Evolutionary conservation across 2,797 vertebrate genomes (phyloP), one percentile per base, ranked within the genome.

Genomic region (Onychomys arenicola): DNA sequence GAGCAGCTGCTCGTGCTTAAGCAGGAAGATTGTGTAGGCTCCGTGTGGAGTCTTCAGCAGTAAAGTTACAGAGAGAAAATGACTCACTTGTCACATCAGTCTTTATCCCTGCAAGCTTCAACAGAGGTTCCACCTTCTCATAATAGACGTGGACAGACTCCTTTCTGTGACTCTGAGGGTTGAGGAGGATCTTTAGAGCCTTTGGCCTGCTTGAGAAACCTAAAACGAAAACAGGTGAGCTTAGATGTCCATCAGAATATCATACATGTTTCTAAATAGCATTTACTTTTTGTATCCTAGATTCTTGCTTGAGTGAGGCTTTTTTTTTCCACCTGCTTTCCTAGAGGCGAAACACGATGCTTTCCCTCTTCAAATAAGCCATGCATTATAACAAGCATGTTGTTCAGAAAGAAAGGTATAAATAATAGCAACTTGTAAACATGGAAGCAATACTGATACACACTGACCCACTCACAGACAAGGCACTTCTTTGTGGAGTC

Each of bases 161-260:
- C 98, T 99, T 99, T 98, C 98, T 99, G 98, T 99, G 99, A 97
- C 99, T 99, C 96, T 97, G 98, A 46, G 99, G 99, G 98, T 99
- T 99, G 96, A 99, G 99, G 92, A 99, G 99, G 65, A 99, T 99
- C 98, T 99, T 99, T 63, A 99, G 97, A 49, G 98, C 99, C 97
- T 98, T 99, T 83, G 99, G 99, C 95, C 99, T 99, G 71, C 98
- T 98, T 29, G 98, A 97, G 98, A 99, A 99, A 57, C 98, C 99
- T 99, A 97, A 93, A 96, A 98, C 27, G 52, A 85, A 96, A 96
- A 71, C 1, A 34, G 2, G 37, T n/a, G 89, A 63, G 13, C 37
- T 94, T 85, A 75, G 25, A 84, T 76, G 23, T 89, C 49, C 49
- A 3, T 83, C 67, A 96, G 25, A 93, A 91, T 77, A 40, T 14